Evolutionary conservation across 2,113 vertebrate genomes (phyloP).

Genomic region (Tachysurus vachellii): DNA sequence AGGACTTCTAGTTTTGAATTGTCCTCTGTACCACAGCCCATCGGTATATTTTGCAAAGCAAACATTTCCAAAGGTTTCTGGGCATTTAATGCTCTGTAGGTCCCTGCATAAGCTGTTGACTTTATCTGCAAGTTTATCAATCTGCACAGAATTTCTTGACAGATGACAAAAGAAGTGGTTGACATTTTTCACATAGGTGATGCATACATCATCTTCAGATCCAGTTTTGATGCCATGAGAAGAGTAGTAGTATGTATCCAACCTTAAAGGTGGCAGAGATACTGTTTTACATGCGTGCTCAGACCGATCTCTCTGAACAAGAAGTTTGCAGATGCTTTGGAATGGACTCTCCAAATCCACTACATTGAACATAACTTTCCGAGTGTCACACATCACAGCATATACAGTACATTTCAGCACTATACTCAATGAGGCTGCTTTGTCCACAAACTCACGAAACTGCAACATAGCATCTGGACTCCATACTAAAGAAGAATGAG

Average conservation of each 20-base stretch:
- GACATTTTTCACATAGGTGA: slow-evolving; percentile 78
- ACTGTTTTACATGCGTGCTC: slow-evolving; percentile 63
- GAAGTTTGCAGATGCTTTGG: slow-evolving; percentile 78
- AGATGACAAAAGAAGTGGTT: slow-evolving; percentile 87
- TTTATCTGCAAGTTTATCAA: slow-evolving; percentile 72
- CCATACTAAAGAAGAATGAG: slow-evolving; percentile 77
- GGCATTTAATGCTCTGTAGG: slow-evolving; percentile 59
- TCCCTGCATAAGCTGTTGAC: slow-evolving; percentile 70
- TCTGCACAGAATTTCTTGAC: slow-evolving; percentile 70
- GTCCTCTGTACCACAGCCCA: slow-evolving; percentile 85
- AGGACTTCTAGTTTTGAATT: slow-evolving; percentile 71
- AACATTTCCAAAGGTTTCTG: slow-evolving; percentile 67
- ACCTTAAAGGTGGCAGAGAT: slow-evolving; percentile 68
- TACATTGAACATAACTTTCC: slow-evolving; percentile 78
- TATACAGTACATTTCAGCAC: slow-evolving; percentile 87
- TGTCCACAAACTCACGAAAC: slow-evolving; percentile 81
- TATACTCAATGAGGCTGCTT: slow-evolving; percentile 58
- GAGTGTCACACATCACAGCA: slow-evolving; percentile 79
- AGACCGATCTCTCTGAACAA: slow-evolving; percentile 73
- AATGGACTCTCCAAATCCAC: slow-evolving; percentile 92
- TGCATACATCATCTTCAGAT: slow-evolving; percentile 79
- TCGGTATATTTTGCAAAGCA: slow-evolving; percentile 89
- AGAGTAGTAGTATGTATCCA: slow-evolving; percentile 87
- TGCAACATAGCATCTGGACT: slow-evolving; percentile 66
- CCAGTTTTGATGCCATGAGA: slow-evolving; percentile 84